A percentile compares a stretch with the other conserved stretches of the same genome.
Evolutionary conservation across 1,140 invertebrate genomes (phyloP).

Genomic region (Calliopsis andreniformis): DNA sequence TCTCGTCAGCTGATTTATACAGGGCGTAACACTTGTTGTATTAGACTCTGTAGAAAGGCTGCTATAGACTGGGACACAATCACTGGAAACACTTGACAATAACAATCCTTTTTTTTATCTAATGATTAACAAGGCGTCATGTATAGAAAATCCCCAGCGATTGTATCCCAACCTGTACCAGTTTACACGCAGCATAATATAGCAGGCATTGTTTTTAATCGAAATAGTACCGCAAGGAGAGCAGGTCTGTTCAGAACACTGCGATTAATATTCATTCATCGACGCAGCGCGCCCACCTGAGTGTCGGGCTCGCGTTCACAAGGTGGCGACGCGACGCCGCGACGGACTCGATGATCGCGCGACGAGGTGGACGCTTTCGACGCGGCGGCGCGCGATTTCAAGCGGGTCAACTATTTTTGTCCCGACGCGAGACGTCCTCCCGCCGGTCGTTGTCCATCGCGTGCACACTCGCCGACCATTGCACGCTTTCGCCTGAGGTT

Average conservation of each 20-base stretch:
- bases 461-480: neutral
- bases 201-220: neutral
- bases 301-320: neutral
- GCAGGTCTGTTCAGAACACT: neutral
- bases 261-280: conserved; percentile 21
- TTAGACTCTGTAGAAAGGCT: too few relatives aligned
- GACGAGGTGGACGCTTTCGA: conserved; percentile 13
- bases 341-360: neutral
- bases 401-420: conserved; percentile 56
- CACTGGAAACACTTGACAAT: too few relatives aligned
- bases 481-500: neutral
- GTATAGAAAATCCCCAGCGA: too few relatives aligned
- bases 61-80: too few relatives aligned
- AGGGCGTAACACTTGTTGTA: too few relatives aligned
- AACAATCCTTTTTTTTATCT: too few relatives aligned
- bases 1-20: too few relatives aligned
- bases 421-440: conserved; percentile 19
- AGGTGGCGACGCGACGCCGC: neutral
- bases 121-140: too few relatives aligned
- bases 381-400: conserved; percentile 38
- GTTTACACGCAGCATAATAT: too few relatives aligned
- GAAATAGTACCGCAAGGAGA: neutral
- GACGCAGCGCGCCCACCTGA: neutral
- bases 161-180: too few relatives aligned
- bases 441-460: conserved; percentile 23